Base-by-base conservation (phyloP, 2,113 vertebrate genomes). In the Crotalus viridis region DNA sequence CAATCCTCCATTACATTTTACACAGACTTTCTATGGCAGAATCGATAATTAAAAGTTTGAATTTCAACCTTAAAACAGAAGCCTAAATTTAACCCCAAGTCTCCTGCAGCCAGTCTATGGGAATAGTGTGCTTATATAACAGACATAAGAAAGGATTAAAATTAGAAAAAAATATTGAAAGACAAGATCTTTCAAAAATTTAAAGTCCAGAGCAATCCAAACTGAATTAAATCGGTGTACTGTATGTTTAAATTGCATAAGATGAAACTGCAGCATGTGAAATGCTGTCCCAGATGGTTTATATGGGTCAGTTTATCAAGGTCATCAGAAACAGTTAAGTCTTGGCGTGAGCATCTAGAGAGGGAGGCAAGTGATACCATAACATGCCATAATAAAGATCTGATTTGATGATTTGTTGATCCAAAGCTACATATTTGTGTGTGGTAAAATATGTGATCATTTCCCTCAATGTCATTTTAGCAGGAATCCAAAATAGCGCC, bases 1-100 rank as follows among this genome's bases (percentile, higher is more conserved):
- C 96, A 94, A 96, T 97, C 96, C 96, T 95, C 93, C 87, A 57
- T 90, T 96, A 94, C 86, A 94, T 95, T 96, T 95, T 94, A 94
- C 95, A 95, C 69, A 95, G 90, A 95, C 91, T 85, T 81, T 87
- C 59, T 69, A 94, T 43, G 28, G 51, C 24, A 48, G 33, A 64
- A 48, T 85, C 54, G 8, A 87, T 90, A 90, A 87, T 93, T 90
- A 64, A 90, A 93, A 86, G 54, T 89, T 89, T 85, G 69, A 56
- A 55, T 57, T 59, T 26, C 54, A 33, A 21, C 39, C 81, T 86
- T 87, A 43, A 52, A 86, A 90, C 74, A 86, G 74, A 87, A 39
- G 21, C 8, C 28, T 61, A 48, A 19, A 81, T 93, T 93, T 90
- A 86, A 74, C 88, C 39, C 51, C 57, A 61, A 10, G 13, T 3